These are phyloP conservation scores for Octodon degus DNA, from an alignment of 2,113 vertebrate genomes.

Conservation along the genomic window DNA sequence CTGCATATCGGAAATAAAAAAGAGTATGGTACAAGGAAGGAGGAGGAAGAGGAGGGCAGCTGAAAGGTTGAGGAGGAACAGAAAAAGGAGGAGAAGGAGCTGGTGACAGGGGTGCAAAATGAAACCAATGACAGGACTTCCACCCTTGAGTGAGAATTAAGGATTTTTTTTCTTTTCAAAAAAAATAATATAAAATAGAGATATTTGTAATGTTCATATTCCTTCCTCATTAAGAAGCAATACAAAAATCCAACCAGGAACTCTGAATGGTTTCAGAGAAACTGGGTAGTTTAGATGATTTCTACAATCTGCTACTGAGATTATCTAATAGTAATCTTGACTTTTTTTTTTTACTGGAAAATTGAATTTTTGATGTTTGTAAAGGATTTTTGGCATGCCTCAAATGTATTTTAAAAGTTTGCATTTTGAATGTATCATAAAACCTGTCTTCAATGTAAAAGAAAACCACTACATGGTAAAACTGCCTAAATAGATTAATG, in stretches of 20 bases:
- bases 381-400: not conserved
- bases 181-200: not conserved
- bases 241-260: not conserved
- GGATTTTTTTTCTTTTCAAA: not conserved
- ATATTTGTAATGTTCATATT: not conserved
- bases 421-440: constrained; percentile 14
- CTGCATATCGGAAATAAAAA: not conserved
- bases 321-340: not conserved
- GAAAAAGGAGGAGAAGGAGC: not conserved
- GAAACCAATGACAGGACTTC: not conserved
- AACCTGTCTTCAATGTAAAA: not conserved
- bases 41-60: not conserved
- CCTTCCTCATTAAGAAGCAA: not conserved
- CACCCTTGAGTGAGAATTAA: not conserved
- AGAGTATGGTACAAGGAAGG: too few species aligned
- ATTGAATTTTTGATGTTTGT: not conserved
- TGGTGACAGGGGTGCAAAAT: not conserved
- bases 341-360: not conserved
- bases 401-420: not conserved
- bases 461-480: not conserved
- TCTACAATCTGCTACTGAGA: not conserved
- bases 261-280: not conserved
- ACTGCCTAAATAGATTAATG: not conserved
- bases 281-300: not conserved
- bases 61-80: not conserved